Evolutionary conservation across 2,113 vertebrate species (phyloP).

Genomic region (Apteryx mantelli): DNA sequence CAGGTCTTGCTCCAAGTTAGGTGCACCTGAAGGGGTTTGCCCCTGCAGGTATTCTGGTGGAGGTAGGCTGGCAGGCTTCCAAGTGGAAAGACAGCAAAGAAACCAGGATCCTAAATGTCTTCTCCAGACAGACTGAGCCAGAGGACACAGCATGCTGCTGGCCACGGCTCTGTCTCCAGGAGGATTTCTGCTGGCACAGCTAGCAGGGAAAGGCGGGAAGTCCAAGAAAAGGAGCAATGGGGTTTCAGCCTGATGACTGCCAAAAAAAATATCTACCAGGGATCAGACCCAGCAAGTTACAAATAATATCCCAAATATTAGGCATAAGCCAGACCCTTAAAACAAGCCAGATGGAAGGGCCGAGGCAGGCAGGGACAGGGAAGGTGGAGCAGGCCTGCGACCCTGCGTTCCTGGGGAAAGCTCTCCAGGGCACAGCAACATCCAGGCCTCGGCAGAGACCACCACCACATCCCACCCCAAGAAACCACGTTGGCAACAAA

Average conservation of each 20-base stretch:
- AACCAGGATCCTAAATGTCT: rapidly evolving
- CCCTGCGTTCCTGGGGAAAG: not conserved
- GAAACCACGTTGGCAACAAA: not conserved
- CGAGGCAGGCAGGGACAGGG: not conserved
- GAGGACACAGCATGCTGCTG: not conserved
- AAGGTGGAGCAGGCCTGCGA: not conserved
- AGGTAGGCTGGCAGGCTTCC: not conserved
- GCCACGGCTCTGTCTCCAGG: not conserved
- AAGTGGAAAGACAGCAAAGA: not conserved
- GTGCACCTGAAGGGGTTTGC: not conserved
- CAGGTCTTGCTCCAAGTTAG: not conserved
- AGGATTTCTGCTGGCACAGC: slow-evolving; percentile 15
- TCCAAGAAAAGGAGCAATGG: slow-evolving; percentile 15
- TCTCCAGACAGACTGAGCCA: not conserved
- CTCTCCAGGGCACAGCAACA: not conserved
- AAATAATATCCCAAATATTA: not conserved
- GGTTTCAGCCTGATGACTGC: not conserved
- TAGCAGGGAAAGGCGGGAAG: slow-evolving; percentile 19
- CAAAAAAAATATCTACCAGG: slow-evolving; percentile 27
- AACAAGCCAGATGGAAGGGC: not conserved
- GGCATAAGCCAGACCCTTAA: not conserved
- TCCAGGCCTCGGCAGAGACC: not conserved
- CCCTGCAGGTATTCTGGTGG: not conserved
- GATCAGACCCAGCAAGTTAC: slow-evolving; percentile 23
- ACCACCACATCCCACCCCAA: not conserved